A percentile compares a stretch with the other conserved stretches of the same genome.
Evolutionary conservation across 2,797 vertebrate species (phyloP).

Genomic region (Triplophysa bombifrons): DNA sequence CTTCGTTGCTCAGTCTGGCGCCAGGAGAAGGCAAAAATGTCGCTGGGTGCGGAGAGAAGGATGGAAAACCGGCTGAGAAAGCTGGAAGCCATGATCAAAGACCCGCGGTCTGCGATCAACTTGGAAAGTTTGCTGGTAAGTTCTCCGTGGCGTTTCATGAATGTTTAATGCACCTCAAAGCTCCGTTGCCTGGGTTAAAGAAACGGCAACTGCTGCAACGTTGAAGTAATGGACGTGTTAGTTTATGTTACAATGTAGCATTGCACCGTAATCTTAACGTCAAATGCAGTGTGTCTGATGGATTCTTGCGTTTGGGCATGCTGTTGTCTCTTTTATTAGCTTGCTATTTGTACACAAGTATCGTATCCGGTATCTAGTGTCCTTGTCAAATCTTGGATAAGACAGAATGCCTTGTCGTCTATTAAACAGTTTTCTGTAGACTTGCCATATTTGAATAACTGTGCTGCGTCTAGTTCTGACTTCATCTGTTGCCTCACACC

Average conservation of each 20-base stretch:
- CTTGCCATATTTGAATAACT: conserved; percentile 50
- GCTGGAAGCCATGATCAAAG: conserved; percentile 81
- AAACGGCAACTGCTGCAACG: conserved; percentile 1
- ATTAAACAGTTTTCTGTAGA: conserved; percentile 5
- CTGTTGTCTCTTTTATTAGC: neutral
- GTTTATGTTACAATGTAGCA: neutral
- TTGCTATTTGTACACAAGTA: neutral
- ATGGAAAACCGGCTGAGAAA: conserved; percentile 78
- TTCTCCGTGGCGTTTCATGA: conserved; percentile 58
- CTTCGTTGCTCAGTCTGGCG: conserved; percentile 32
- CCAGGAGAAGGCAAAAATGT: conserved; percentile 66
- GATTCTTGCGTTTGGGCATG: neutral
- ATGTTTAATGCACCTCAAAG: conserved; percentile 63
- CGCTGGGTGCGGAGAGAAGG: conserved; percentile 79
- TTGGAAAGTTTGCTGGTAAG: conserved; percentile 85
- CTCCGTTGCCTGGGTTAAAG: conserved; percentile 29
- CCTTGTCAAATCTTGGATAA: conserved; percentile 14
- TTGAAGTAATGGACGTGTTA: conserved; percentile 5
- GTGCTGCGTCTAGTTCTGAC: conserved; percentile 40
- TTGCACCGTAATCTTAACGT: neutral
- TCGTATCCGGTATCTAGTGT: neutral
- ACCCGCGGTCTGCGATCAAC: conserved; percentile 78
- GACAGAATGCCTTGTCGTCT: neutral
- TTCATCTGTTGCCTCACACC: conserved; percentile 52
- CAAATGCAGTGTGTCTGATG: neutral